These are phyloP conservation scores for Melanargia galathea DNA, from an alignment of 2,888 invertebrate species.

Conservation along the genomic window DNA sequence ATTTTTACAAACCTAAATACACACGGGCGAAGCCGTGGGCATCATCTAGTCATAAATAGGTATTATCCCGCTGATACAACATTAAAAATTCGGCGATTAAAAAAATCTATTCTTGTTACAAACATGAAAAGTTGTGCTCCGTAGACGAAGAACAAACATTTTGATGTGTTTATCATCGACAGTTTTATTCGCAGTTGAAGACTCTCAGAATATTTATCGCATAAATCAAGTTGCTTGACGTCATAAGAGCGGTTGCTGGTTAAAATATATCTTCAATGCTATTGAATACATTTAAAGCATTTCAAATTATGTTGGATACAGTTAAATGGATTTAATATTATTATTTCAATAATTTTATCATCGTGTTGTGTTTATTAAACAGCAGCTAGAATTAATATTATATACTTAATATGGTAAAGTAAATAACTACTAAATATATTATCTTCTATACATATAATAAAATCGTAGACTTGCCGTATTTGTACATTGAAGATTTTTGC, in stretches of 20 bases:
- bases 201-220: constrained; percentile 52
- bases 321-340: constrained; percentile 21
- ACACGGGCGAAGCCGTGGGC: no score
- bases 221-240: constrained; percentile 62
- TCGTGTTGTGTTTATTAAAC: constrained; percentile 24
- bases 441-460: no score
- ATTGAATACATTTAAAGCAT: constrained; percentile 37
- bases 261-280: constrained; percentile 50
- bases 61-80: no score
- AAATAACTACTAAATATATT: no score
- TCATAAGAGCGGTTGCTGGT: constrained; percentile 51
- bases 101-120: no score
- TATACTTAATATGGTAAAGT: no score
- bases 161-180: constrained; percentile 37
- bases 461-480: no score
- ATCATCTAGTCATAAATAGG: no score
- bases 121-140: constrained; percentile 8
- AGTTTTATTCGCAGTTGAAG: constrained; percentile 39
- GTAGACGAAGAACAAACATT: constrained; percentile 39
- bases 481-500: no score
- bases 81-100: not conserved
- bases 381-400: constrained; percentile 11
- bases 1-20: no score
- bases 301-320: constrained; percentile 34
- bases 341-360: constrained; percentile 3